Percentiles rank a stretch among this genome's conserved stretches.
Evolutionary conservation across 2,888 invertebrate species (phyloP).

Genomic region (Clusia tigrina): DNA sequence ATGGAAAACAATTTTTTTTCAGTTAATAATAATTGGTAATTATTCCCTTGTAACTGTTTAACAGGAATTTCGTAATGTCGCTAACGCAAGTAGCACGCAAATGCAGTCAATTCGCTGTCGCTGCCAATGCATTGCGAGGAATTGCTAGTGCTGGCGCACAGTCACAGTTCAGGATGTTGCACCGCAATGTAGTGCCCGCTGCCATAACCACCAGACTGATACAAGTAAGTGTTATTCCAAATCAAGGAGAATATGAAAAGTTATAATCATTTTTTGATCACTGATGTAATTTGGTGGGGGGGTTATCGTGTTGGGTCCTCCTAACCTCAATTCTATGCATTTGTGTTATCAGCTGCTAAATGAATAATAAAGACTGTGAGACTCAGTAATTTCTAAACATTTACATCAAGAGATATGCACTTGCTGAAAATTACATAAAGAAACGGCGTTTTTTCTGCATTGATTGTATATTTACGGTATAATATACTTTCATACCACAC

Average conservation of each 20-base stretch:
- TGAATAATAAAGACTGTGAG: too few species aligned
- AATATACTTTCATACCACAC: too few species aligned
- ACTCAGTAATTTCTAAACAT: too few species aligned
- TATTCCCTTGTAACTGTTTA: neutral
- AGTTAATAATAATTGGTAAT: neutral
- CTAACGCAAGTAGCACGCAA: constrained; percentile 61
- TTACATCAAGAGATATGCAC: too few species aligned
- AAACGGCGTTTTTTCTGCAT: too few species aligned
- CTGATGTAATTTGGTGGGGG: too few species aligned
- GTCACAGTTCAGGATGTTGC: constrained; percentile 57
- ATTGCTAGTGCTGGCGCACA: constrained; percentile 42
- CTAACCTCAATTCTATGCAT: constrained; percentile 49
- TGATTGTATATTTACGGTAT: too few species aligned
- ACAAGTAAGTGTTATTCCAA: constrained; percentile 48
- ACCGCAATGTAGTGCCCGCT: constrained; percentile 52
- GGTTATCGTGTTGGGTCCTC: constrained; percentile 13
- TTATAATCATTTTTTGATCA: too few species aligned
- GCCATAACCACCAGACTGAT: constrained; percentile 47
- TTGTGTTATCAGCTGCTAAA: neutral
- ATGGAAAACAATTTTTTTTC: neutral
- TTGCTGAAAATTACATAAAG: too few species aligned
- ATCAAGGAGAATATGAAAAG: too few species aligned
- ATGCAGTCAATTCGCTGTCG: constrained; percentile 54
- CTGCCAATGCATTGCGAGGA: constrained; percentile 45
- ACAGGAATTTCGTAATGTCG: constrained; percentile 48